Evolutionary conservation across 2,888 invertebrate genomes (phyloP).

Genomic region (Apotomis turbidana): DNA sequence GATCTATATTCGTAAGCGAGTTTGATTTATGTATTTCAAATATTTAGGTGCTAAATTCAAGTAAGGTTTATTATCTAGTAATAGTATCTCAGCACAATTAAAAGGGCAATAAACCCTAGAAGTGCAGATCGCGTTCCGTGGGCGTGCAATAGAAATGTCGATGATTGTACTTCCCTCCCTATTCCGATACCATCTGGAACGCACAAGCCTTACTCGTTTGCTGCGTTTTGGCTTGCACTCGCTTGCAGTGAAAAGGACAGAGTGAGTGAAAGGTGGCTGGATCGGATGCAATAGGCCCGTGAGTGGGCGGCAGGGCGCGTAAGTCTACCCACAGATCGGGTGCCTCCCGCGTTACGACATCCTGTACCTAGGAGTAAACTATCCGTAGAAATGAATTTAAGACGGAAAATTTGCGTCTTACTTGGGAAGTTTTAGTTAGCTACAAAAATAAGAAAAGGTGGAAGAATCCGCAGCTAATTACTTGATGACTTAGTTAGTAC

Average conservation of each 20-base stretch:
- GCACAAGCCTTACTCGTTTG: constrained; percentile 5
- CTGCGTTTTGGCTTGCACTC: constrained; percentile 21
- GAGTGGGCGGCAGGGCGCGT: constrained; percentile 67
- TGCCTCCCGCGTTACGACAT: constrained; percentile 70
- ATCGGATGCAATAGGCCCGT: constrained; percentile 47
- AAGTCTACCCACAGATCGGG: constrained; percentile 60
- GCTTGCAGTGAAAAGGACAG: constrained; percentile 34
- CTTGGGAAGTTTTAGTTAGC: too few species aligned
- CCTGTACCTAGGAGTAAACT: constrained; percentile 51
- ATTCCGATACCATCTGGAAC: constrained; percentile 20
- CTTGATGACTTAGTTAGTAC: too few species aligned
- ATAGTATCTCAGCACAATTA: constrained; percentile 55
- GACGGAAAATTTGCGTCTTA: too few species aligned
- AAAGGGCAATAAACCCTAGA: constrained; percentile 71
- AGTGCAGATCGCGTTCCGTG: constrained; percentile 62
- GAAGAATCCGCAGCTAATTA: too few species aligned
- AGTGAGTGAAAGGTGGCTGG: constrained; percentile 43
- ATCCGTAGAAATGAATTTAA: constrained; percentile 42
- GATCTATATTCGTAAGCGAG: too few species aligned
- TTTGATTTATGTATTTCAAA: too few species aligned
- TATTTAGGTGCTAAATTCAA: not conserved
- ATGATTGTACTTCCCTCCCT: constrained; percentile 63
- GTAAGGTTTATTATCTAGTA: constrained; percentile 6
- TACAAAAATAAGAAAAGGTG: too few species aligned
- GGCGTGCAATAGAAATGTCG: constrained; percentile 69